A percentile compares a stretch with the other conserved stretches of the same genome.
These are phyloP conservation scores for Bos taurus DNA, from an alignment of 2,113 vertebrate species.

Conservation along the genomic window ARS-UCD2.0 NC_037357.1:112187001-112187500, in stretches of 20 bases:
- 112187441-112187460: neutral
- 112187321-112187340: neutral
- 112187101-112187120: neutral
- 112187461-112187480: neutral
- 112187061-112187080: neutral
- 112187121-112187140: neutral
- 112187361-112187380: neutral
- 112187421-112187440: neutral
- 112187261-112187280: neutral
- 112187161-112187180: neutral
- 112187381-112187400: neutral
- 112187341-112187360: constrained; percentile 10
- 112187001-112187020: neutral
- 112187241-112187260: neutral
- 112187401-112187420: neutral
- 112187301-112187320: constrained; percentile 1
- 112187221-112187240: neutral
- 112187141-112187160: neutral
- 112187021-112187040: neutral
- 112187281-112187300: neutral
- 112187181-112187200: neutral
- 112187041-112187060: neutral
- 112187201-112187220: neutral
- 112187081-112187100: neutral
- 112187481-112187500: neutral